Evolutionary conservation across 2,797 vertebrate species (phyloP).

Genomic region (Crenichthys baileyi): DNA sequence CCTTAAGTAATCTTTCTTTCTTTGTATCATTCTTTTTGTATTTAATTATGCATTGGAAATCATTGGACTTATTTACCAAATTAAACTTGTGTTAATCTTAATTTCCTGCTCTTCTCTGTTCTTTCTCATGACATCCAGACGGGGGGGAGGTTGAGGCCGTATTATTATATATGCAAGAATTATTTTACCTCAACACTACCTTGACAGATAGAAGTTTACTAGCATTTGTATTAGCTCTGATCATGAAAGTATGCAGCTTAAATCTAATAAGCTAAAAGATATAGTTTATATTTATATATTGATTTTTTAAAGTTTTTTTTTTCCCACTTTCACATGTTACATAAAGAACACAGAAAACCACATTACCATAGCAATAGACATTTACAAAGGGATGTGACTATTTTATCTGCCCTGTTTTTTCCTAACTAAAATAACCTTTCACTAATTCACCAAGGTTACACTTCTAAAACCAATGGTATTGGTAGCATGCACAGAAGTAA

Average conservation of each 20-base stretch:
- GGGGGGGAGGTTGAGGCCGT: too few species aligned
- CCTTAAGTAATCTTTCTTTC: too few species aligned
- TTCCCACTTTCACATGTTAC: not conserved
- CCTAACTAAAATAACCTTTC: not conserved
- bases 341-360: not conserved
- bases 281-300: too few species aligned
- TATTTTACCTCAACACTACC: too few species aligned
- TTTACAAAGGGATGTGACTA: not conserved
- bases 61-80: too few species aligned
- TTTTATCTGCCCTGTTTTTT: not conserved
- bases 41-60: too few species aligned
- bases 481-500: not conserved
- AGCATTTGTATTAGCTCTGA: not conserved
- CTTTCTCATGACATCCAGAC: too few species aligned
- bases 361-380: not conserved
- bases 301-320: not conserved
- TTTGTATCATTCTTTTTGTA: too few species aligned
- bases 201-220: not conserved
- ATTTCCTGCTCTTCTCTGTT: too few species aligned
- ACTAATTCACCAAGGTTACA: not conserved
- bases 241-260: not conserved
- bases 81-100: too few species aligned
- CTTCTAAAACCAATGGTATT: not conserved
- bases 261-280: not conserved
- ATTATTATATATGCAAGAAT: too few species aligned